Evolutionary conservation across 2,797 vertebrate species (phyloP).

Genomic region (Labroides dimidiatus): DNA sequence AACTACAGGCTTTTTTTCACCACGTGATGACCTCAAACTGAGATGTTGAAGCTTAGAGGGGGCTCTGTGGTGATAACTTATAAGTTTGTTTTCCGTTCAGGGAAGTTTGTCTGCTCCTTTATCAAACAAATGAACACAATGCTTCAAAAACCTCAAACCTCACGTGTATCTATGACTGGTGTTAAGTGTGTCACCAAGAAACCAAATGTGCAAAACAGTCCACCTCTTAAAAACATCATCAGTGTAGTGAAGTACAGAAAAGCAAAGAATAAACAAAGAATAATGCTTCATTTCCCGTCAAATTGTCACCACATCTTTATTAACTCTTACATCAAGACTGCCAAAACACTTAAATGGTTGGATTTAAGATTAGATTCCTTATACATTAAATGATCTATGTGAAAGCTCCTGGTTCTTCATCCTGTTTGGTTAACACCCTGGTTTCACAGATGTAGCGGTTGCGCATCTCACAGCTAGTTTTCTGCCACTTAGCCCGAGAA

Average conservation of each 20-base stretch:
- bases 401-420: neutral
- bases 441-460: slow-evolving; percentile 73
- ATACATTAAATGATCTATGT: neutral
- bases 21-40: neutral
- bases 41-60: neutral
- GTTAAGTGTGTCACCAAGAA: too few species aligned
- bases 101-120: neutral
- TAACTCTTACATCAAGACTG: too few species aligned
- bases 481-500: slow-evolving; percentile 52
- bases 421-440: slow-evolving; percentile 39
- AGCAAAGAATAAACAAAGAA: too few species aligned
- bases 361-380: too few species aligned
- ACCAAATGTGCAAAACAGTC: too few species aligned
- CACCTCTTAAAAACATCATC: too few species aligned
- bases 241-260: too few species aligned
- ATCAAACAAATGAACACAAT: neutral
- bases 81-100: neutral
- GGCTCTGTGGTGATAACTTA: neutral
- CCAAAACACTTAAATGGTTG: too few species aligned
- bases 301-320: too few species aligned
- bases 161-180: too few species aligned
- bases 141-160: neutral
- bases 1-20: too few species aligned
- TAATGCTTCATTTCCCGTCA: too few species aligned
- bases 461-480: fast-evolving